A percentile compares a stretch with the other conserved stretches of the same genome.
These are phyloP conservation scores for Condylostylus longicornis DNA, from an alignment of 1,140 invertebrate genomes.

Conservation along the genomic window DNA sequence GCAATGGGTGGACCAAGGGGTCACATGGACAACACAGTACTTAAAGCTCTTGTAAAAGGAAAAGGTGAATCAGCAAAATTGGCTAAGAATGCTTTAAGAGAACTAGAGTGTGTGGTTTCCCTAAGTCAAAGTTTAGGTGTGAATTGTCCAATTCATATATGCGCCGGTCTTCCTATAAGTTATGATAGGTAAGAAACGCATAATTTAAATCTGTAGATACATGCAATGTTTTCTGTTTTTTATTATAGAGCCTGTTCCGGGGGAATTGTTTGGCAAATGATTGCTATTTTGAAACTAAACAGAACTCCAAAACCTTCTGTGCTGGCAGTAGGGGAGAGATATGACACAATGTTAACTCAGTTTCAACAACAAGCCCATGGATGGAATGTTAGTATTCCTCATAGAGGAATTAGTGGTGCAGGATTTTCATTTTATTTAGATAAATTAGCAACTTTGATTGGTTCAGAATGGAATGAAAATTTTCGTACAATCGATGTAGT, in stretches of 20 bases:
- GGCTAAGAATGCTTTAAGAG: constrained; percentile 51
- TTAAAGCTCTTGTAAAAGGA: constrained; percentile 44
- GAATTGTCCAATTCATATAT: too few species aligned
- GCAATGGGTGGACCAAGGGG: constrained; percentile 33
- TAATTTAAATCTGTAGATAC: too few species aligned
- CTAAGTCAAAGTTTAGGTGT: constrained; percentile 55
- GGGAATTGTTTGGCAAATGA: constrained; percentile 29
- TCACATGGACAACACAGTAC: constrained; percentile 42
- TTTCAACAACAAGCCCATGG: constrained; percentile 30
- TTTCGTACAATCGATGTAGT: constrained; percentile 42
- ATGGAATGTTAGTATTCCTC: constrained; percentile 22
- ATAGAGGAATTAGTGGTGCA: constrained; percentile 38
- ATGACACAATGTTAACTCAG: constrained; percentile 33
- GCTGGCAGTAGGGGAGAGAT: constrained; percentile 34
- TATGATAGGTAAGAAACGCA: too few species aligned
- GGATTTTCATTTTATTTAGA: constrained; percentile 62
- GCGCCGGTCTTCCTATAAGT: too few species aligned
- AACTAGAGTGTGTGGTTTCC: constrained; percentile 55
- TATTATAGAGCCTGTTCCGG: constrained; percentile 22
- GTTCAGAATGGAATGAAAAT: constrained; percentile 28
- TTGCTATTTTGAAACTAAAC: constrained; percentile 23
- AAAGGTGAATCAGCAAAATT: constrained; percentile 46
- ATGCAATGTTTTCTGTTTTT: constrained; percentile 21
- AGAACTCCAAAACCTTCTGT: constrained; percentile 20
- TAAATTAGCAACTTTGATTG: constrained; percentile 44